phyloP scores from a whole-genome alignment of 2,888 invertebrate species.

The Dicranocentrus wangi region DNA sequence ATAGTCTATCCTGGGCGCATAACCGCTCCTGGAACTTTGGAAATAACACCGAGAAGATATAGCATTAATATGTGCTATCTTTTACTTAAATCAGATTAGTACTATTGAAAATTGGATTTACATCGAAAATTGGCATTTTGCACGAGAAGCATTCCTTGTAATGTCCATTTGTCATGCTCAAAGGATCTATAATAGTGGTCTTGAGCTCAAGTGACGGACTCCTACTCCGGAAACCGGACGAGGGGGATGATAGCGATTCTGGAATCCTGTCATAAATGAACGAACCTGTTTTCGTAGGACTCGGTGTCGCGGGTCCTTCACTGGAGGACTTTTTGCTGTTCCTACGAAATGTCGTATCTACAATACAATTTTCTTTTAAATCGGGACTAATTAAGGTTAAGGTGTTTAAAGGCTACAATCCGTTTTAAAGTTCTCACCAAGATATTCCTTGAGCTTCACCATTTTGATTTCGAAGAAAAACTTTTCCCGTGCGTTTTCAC shows the following conservation, averaged over 20 bases:
- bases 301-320: slow-evolving; percentile 33
- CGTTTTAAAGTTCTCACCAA: slow-evolving; percentile 36
- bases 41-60: too few species aligned
- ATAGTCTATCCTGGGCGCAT: slow-evolving; percentile 62
- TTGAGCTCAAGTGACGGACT: slow-evolving; percentile 50
- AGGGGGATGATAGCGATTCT: slow-evolving; percentile 35
- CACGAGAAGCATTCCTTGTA: slow-evolving; percentile 68
- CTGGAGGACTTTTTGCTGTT: slow-evolving; percentile 37
- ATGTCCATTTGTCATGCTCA: slow-evolving; percentile 30
- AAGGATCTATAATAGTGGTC: slow-evolving; percentile 35
- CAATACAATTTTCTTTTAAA: too few species aligned
- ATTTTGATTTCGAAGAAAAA: slow-evolving; percentile 29
- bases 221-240: slow-evolving; percentile 41
- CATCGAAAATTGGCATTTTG: slow-evolving; percentile 70
- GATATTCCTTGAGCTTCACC: slow-evolving; percentile 63
- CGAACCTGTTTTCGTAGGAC: slow-evolving; percentile 55
- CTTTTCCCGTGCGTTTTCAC: slow-evolving; percentile 52
- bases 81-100: too few species aligned
- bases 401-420: too few species aligned
- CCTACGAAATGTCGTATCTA: slow-evolving; percentile 50
- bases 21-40: slow-evolving; percentile 63
- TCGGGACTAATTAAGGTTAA: too few species aligned
- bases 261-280: slow-evolving; percentile 56
- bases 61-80: too few species aligned
- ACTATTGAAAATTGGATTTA: too few species aligned